Evolutionary conservation across 1,140 invertebrate species (phyloP), one percentile per base, ranked within the genome.

Genomic region (Teleogryllus occipitalis): DNA sequence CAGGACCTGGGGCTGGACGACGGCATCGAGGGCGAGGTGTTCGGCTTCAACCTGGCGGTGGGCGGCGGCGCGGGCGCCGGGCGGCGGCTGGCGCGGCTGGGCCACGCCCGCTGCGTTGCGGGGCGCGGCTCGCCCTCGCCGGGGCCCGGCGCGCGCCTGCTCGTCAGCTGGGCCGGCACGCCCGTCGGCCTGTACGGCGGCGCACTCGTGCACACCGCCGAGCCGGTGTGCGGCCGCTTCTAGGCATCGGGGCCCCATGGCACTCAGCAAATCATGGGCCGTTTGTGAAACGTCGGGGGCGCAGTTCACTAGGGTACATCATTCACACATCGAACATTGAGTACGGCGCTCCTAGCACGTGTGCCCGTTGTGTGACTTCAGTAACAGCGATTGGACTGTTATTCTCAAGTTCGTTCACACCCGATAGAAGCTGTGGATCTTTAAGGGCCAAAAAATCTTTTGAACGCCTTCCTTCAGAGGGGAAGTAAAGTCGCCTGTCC

Each of bases 1-100:
- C 89, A 89, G 78, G 89, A 92, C 86, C 91, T 89, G 83, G 87
- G 90, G 18, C 83, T 89, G 39, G 89, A 90, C 75, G 91, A 90
- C 73, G 91, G 91, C 5, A 88, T 92, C 75, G 91, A 92, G 85
- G 91, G 91, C 7, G 87, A 91, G 81, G 87, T 92, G 76, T 89
- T 90, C 81, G 91, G 91, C n/a, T 91, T 90, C 82, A 92, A 91
- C 82, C 88, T 93, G 82, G 86, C 92, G 73, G 48, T 65, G 39
- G 14, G 76, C 15, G 76, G 76, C 76, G 39, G 39, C 7, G 39
- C 76, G 48, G 39, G 12, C 8, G 39, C 76, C 39, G 76, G 76
- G 21, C 39, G 21, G 46, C 49, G 74, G 15, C 78, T 79, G 46
- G 46, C 47, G 47, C 8, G n/a, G 5, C 65, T 47, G 21, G 75